Percentiles rank a stretch among this genome's conserved stretches.
Evolutionary conservation across 2,797 vertebrate genomes (phyloP).

Genomic region (Sebastes flavidus): DNA sequence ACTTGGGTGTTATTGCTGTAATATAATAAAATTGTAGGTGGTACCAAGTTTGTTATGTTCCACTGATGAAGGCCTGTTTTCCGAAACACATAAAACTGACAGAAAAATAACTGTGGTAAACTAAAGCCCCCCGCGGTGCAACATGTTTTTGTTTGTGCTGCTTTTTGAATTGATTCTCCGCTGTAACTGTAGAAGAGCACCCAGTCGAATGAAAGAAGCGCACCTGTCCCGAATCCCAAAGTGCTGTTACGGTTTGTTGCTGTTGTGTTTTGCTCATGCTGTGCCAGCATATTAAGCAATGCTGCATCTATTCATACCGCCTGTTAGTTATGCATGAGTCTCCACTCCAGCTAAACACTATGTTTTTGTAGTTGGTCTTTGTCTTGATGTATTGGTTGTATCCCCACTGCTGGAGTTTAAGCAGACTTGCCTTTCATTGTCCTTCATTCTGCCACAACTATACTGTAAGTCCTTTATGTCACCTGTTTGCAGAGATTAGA

Average conservation of each 20-base stretch:
- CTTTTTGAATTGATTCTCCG: slow-evolving; percentile 29
- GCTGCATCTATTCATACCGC: slow-evolving; percentile 6
- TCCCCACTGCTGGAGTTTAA: slow-evolving; percentile 7
- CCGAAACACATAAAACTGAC: not conserved
- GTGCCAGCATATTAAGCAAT: slow-evolving; percentile 29
- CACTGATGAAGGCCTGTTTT: slow-evolving; percentile 4
- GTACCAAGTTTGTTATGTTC: not conserved
- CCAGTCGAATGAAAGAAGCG: slow-evolving; percentile 1
- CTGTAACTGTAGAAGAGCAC: not conserved
- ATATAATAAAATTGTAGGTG: not conserved
- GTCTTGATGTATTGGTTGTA: slow-evolving; percentile 9
- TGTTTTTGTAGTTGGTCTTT: slow-evolving; percentile 7
- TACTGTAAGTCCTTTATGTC: slow-evolving; percentile 20
- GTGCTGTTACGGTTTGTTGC: not conserved
- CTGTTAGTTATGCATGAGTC: slow-evolving; percentile 32
- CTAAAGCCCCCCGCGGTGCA: slow-evolving; percentile 2
- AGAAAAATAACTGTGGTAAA: slow-evolving; percentile 19
- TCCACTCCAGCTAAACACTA: slow-evolving; percentile 5
- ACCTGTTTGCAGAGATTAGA: slow-evolving; percentile 31
- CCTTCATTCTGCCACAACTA: slow-evolving; percentile 15
- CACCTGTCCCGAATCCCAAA: slow-evolving; percentile 36
- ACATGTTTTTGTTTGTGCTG: slow-evolving; percentile 25
- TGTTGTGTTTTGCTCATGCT: slow-evolving; percentile 26
- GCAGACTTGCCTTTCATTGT: slow-evolving; percentile 17
- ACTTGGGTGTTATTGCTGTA: not conserved